Conservation (phyloP, 2,797 vertebrate species). For the Toxotes lorentzi region DNA sequence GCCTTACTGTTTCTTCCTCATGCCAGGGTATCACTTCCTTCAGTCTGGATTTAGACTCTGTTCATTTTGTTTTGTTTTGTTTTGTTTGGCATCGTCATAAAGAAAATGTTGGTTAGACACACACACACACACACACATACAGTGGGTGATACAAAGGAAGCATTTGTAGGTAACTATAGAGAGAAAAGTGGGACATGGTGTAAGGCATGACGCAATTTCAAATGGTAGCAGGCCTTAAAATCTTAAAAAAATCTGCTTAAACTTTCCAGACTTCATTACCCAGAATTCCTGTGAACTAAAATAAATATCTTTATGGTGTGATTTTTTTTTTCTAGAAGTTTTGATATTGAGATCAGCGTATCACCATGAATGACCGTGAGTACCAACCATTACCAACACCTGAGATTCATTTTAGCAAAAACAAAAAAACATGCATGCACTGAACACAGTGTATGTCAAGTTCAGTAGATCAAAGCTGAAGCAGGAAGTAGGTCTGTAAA, state of each 20-base stretch:
- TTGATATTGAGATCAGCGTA: not conserved
- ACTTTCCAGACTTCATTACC: slow-evolving; percentile 5
- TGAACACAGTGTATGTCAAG: not conserved
- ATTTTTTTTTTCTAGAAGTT: not conserved
- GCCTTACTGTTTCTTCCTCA: slow-evolving; percentile 41
- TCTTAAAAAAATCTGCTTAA: slow-evolving; percentile 16
- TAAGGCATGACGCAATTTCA: slow-evolving; percentile 13
- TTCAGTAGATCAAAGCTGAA: not conserved
- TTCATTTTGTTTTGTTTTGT: slow-evolving; percentile 18
- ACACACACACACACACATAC: not conserved
- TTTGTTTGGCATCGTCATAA: slow-evolving; percentile 7
- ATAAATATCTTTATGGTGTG: not conserved
- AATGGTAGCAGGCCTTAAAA: not conserved
- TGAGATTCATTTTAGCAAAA: not conserved
- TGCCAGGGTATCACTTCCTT: slow-evolving; percentile 46
- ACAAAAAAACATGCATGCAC: no score
- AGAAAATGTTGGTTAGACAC: not conserved
- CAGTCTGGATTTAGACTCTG: slow-evolving; percentile 9
- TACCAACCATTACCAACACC: no score
- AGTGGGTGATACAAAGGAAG: slow-evolving; percentile 5
- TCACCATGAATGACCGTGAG: not conserved
- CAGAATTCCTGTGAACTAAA: slow-evolving; percentile 15
- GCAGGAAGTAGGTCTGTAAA: not conserved
- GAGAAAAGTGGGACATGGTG: slow-evolving; percentile 9
- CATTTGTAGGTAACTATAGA: not conserved